These are phyloP conservation scores for Uropsilus gracilis DNA, from an alignment of 2,113 vertebrate species.

Conservation along the genomic window DNA sequence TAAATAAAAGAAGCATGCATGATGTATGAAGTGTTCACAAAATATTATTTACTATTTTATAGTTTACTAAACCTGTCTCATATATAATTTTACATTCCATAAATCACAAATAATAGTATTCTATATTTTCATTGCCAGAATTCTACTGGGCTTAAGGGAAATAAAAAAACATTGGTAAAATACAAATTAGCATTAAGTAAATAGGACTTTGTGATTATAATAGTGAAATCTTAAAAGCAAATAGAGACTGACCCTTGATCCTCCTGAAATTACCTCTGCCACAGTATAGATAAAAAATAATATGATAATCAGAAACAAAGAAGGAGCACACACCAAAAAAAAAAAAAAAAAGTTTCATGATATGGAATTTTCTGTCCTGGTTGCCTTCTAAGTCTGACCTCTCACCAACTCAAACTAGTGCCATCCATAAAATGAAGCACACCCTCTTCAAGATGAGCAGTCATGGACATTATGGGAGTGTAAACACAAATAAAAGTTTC, in stretches of 20 bases:
- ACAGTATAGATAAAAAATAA: too few species aligned
- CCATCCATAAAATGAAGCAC: not conserved
- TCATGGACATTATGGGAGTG: not conserved
- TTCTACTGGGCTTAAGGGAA: not conserved
- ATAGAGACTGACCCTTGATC: not conserved
- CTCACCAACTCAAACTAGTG: not conserved
- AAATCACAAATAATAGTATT: constrained; percentile 13
- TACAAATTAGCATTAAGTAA: not conserved
- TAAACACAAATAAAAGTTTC: not conserved
- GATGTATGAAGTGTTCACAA: not conserved
- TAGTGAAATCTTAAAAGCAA: not conserved
- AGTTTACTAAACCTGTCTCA: not conserved
- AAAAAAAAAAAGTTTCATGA: not conserved
- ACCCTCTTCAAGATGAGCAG: not conserved
- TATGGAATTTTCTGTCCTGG: not conserved
- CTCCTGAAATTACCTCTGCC: not conserved
- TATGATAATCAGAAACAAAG: not conserved
- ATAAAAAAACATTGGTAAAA: constrained; percentile 24
- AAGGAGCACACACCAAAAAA: not conserved
- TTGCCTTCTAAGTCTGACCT: not conserved
- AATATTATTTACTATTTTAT: not conserved
- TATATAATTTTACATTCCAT: not conserved
- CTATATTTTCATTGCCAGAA: not conserved
- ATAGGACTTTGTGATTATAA: not conserved
- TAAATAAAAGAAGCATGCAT: too few species aligned